Evolutionary conservation across 2,113 vertebrate species (phyloP), one percentile per base, ranked within the genome.

Genomic region (Tauraco erythrolophus): DNA sequence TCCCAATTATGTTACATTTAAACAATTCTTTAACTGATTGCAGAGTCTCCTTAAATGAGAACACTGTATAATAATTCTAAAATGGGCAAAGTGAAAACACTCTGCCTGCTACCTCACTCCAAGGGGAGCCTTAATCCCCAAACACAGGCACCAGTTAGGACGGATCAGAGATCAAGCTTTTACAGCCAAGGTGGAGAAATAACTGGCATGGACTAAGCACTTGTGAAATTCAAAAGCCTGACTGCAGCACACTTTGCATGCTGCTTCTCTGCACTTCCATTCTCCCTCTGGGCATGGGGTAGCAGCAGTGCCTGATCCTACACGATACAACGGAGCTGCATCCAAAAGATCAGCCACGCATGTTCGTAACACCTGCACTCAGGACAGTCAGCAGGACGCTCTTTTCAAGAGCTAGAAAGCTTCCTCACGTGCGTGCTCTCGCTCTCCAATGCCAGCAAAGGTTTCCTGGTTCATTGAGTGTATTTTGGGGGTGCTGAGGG

Each of bases 221-320:
- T 13, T 50, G 46, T 33, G 61, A 48, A 58, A 65, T 31, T 28
- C 35, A 45, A 21, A 64, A 80, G 72, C 71, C 61, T 11, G 14
- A 53, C 41, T 13, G 62, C 79, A 71, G 74, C 50, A 46, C 6
- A 27, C 45, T n/a, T 2, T 30, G 43, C 14, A 7, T 6, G n/a
- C 46, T 46, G 24, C 11, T 58, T 18, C 84, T 69, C 58, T 81
- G 39, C 43, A 21, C 33, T 77, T 51, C 89, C 35, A 51, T 28
- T 33, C 81, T 92, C 72, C 81, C 81, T 56, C 72, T 30, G 81
- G 77, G 69, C 69, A 30, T 2, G 12, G 27, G 39, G 21, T 23
- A 94, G 56, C 27, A 92, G 91, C 81, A 81, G 77, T 15, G 62
- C 64, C 71, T 35, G 77, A 89, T 89, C 27, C 81, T 28, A 65